phyloP scores from a whole-genome alignment of 1,140 invertebrate species.

The Pararge aegeria region DNA sequence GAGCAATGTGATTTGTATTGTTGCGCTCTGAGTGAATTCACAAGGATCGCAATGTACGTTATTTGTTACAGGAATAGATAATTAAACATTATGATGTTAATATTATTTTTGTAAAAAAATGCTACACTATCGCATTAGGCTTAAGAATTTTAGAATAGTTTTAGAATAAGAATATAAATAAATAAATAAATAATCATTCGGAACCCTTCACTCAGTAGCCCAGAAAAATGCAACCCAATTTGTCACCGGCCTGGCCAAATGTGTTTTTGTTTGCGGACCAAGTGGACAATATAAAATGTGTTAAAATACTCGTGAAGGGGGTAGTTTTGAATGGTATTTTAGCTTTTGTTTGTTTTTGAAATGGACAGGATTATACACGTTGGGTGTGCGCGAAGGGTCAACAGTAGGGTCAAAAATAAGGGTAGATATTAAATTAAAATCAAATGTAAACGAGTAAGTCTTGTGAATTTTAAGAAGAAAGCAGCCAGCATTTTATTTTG shows the following conservation, averaged over 20 bases:
- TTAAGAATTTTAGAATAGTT: background rate
- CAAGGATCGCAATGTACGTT: too few relatives aligned
- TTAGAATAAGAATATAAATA: background rate
- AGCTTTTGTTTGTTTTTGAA: background rate
- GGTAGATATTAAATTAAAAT: background rate
- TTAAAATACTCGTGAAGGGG: background rate
- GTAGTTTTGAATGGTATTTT: background rate
- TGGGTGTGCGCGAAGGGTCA: background rate
- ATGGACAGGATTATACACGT: background rate
- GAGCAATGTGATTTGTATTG: too few relatives aligned
- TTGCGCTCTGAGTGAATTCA: too few relatives aligned
- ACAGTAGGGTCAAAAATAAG: background rate
- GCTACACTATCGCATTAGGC: too few relatives aligned
- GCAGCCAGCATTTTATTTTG: too few relatives aligned
- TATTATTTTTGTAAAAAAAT: too few relatives aligned
- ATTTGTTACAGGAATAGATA: too few relatives aligned
- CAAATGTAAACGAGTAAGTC: background rate
- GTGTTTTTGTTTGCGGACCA: background rate
- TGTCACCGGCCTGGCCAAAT: background rate
- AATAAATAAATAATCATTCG: background rate
- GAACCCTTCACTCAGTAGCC: background rate
- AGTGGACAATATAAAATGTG: background rate
- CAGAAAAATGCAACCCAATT: constrained; percentile 1
- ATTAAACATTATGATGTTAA: too few relatives aligned
- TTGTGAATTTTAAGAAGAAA: too few relatives aligned